Conservation (phyloP, 2,113 vertebrate species). For the Nipponia nippon region DNA sequence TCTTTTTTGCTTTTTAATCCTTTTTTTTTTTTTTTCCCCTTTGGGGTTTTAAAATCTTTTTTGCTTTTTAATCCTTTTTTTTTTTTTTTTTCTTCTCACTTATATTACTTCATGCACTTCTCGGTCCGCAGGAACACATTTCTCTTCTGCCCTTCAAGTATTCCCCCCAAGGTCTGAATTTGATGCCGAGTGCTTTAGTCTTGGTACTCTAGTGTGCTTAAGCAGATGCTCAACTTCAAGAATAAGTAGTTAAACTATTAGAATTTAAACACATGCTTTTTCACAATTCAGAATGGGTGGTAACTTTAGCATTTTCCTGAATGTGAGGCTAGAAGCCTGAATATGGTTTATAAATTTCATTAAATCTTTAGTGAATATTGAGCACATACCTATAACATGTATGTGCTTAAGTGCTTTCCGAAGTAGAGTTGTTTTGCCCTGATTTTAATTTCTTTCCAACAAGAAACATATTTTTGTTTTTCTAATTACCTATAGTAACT, state of each 20-base stretch:
- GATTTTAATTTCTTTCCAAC: neutral
- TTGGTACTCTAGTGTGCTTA: neutral
- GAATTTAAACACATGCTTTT: neutral
- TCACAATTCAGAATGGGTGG: neutral
- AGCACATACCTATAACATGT: neutral
- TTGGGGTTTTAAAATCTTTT: too few species aligned
- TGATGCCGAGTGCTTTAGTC: neutral
- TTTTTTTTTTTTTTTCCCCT: too few species aligned
- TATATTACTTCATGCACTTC: neutral
- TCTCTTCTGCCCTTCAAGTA: neutral
- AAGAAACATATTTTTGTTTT: neutral
- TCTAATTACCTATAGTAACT: neutral
- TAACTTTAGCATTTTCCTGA: neutral
- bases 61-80: too few species aligned
- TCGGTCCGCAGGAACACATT: neutral
- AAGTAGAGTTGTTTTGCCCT: neutral
- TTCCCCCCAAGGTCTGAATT: neutral
- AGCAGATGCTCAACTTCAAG: neutral
- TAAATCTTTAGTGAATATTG: neutral
- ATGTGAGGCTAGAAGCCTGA: neutral
- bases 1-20: too few species aligned
- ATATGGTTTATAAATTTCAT: neutral
- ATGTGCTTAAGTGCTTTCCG: neutral
- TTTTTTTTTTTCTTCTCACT: rapidly evolving
- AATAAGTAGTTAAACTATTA: neutral